phyloP scores from a whole-genome alignment of 2,113 vertebrate genomes.

The Gasterosteus aculeatus region DNA sequence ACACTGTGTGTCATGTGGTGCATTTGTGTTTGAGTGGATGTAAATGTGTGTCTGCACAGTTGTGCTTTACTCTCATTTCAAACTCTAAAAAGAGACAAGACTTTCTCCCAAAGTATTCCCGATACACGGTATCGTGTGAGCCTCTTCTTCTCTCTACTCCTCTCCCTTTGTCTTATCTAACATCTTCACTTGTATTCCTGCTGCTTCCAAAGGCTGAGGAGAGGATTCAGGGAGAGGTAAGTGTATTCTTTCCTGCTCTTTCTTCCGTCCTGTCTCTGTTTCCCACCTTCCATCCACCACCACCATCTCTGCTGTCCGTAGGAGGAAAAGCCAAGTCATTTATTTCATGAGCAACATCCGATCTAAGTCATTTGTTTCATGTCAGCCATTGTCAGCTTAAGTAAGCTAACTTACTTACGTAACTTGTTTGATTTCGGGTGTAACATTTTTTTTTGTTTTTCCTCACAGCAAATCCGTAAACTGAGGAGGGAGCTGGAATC shows the following conservation, averaged over 20 bases:
- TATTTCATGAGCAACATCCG: conserved; percentile 27
- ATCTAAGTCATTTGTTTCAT: neutral
- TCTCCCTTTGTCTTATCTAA: conserved; percentile 66
- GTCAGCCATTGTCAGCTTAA: neutral
- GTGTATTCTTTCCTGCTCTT: conserved; percentile 53
- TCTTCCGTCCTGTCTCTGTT: conserved; percentile 44
- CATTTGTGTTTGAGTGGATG: conserved; percentile 8
- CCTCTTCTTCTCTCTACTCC: conserved; percentile 3
- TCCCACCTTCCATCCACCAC: conserved; percentile 34
- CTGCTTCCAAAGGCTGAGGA: conserved; percentile 91
- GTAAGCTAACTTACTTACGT: no score
- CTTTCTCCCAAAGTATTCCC: conserved; percentile 2
- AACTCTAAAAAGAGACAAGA: conserved; percentile 19
- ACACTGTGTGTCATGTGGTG: conserved; percentile 11
- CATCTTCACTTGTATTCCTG: conserved; percentile 75
- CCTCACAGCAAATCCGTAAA: conserved; percentile 92
- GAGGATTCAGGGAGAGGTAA: conserved; percentile 97
- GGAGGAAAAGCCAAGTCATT: conserved; percentile 21
- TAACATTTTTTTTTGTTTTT: conserved; percentile 15
- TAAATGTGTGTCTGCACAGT: conserved; percentile 18
- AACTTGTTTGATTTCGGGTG: neutral
- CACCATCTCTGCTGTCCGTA: conserved; percentile 24
- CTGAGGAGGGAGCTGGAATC: conserved; percentile 93
- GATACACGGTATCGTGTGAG: conserved; percentile 7
- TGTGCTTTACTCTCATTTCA: conserved; percentile 29